Evolutionary conservation across 2,888 invertebrate genomes (phyloP).

Genomic region (Caenorhabditis imperialis): DNA sequence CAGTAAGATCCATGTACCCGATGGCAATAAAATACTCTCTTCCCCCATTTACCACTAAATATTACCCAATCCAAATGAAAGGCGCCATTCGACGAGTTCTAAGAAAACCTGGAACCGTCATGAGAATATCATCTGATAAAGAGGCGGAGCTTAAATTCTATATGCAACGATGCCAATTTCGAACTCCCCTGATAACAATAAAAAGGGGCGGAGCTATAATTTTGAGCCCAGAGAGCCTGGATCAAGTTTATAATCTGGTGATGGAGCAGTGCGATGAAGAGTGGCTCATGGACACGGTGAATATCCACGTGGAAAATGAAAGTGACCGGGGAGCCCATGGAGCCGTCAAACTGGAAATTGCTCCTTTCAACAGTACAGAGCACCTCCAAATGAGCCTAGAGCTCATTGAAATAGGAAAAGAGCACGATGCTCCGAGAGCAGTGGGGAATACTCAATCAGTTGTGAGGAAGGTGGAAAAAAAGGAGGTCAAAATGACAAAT

Average conservation of each 20-base stretch:
- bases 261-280: constrained; percentile 4
- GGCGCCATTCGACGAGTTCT: background rate
- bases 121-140: background rate
- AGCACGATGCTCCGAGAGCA: too few relatives aligned
- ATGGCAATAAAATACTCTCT: constrained; percentile 1
- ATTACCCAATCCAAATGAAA: constrained; percentile 25
- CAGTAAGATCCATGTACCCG: constrained; percentile 18
- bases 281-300: constrained; percentile 23
- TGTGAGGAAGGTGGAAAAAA: too few relatives aligned
- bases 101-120: background rate
- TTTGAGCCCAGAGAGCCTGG: too few relatives aligned
- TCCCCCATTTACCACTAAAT: background rate
- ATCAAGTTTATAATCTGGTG: constrained; percentile 2
- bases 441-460: too few relatives aligned
- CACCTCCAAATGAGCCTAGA: too few relatives aligned
- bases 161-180: constrained; percentile 12
- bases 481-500: too few relatives aligned
- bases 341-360: too few relatives aligned
- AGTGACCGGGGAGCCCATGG: too few relatives aligned
- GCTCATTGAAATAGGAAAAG: too few relatives aligned
- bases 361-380: too few relatives aligned
- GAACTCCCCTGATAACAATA: too few relatives aligned
- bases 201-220: too few relatives aligned
- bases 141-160: background rate
- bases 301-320: constrained; percentile 10